Conservation (phyloP, 2,888 invertebrate species). For the Trachelus troglodyta region DNA sequence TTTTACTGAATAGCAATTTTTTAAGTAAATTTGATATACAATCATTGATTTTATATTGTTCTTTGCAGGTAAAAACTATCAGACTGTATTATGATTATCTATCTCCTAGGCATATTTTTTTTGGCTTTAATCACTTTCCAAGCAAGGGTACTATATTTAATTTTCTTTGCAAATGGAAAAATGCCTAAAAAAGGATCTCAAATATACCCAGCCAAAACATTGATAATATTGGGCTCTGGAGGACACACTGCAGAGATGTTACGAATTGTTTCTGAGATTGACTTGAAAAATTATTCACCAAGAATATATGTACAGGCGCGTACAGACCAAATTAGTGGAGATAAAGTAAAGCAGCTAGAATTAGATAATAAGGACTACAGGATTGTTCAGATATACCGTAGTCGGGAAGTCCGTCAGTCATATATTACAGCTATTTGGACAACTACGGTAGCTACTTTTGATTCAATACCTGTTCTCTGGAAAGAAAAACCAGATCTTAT, state of each 20-base stretch:
- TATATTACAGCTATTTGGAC: constrained; percentile 83
- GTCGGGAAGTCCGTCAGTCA: constrained; percentile 89
- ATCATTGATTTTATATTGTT: not conserved
- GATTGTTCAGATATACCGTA: constrained; percentile 79
- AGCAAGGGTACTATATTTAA: constrained; percentile 41
- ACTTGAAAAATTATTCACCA: constrained; percentile 75
- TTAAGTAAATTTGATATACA: not conserved
- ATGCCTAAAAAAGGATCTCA: constrained; percentile 14
- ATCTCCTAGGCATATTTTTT: not conserved
- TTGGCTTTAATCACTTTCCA: constrained; percentile 15
- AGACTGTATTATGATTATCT: constrained; percentile 11
- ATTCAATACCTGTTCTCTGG: constrained; percentile 77
- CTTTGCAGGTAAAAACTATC: constrained; percentile 11
- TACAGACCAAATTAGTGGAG: constrained; percentile 80
- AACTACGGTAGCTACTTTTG: constrained; percentile 78
- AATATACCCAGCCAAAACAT: constrained; percentile 59
- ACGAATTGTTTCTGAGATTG: constrained; percentile 75
- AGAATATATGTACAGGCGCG: constrained; percentile 83
- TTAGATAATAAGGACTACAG: constrained; percentile 62
- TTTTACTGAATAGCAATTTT: too few relatives aligned
- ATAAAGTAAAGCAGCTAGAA: constrained; percentile 74
- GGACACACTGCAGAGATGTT: constrained; percentile 98
- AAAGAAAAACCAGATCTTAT: constrained; percentile 82
- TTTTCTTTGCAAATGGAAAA: constrained; percentile 34
- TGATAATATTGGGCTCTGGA: constrained; percentile 82